Evolutionary conservation across 2,113 vertebrate genomes (phyloP).

Genomic region (Cathartes aura): DNA sequence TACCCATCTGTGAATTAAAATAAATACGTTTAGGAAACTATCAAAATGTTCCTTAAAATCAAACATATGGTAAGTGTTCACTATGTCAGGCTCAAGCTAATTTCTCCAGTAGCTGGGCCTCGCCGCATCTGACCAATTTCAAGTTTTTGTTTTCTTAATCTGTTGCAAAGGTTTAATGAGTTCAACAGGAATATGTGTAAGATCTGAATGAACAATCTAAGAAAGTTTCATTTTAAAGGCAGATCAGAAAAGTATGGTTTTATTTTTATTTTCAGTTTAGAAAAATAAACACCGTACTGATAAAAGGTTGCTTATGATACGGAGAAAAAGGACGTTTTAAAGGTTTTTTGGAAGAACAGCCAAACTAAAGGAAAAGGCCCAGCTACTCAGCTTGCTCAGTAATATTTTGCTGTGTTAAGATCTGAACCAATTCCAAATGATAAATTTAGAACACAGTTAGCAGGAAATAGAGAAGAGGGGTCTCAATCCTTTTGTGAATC

Average conservation of each 20-base stretch:
- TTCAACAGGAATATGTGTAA: background rate
- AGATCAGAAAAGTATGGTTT: background rate
- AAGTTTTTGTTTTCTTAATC: slow-evolving; percentile 13
- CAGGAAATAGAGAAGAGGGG: background rate
- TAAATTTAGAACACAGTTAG: background rate
- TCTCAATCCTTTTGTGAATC: background rate
- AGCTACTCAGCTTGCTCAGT: background rate
- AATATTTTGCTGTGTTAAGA: background rate
- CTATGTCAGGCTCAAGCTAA: slow-evolving; percentile 22
- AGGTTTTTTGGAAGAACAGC: background rate
- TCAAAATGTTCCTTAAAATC: slow-evolving; percentile 75
- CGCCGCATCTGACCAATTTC: slow-evolving; percentile 32
- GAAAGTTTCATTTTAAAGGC: slow-evolving; percentile 16
- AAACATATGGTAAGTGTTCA: slow-evolving; percentile 62
- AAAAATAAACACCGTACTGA: slow-evolving; percentile 14
- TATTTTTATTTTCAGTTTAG: background rate
- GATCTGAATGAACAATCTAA: slow-evolving; percentile 17
- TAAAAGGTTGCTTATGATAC: background rate
- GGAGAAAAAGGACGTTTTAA: background rate
- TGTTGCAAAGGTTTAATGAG: slow-evolving; percentile 23
- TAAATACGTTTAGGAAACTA: slow-evolving; percentile 66
- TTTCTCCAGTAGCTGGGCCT: slow-evolving; percentile 44
- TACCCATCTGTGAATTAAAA: slow-evolving; percentile 71
- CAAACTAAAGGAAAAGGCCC: background rate
- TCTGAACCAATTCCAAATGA: background rate